Evolutionary conservation across 2,888 invertebrate species (phyloP), one percentile per base, ranked within the genome.

Genomic region (Polydrusus cervinus): DNA sequence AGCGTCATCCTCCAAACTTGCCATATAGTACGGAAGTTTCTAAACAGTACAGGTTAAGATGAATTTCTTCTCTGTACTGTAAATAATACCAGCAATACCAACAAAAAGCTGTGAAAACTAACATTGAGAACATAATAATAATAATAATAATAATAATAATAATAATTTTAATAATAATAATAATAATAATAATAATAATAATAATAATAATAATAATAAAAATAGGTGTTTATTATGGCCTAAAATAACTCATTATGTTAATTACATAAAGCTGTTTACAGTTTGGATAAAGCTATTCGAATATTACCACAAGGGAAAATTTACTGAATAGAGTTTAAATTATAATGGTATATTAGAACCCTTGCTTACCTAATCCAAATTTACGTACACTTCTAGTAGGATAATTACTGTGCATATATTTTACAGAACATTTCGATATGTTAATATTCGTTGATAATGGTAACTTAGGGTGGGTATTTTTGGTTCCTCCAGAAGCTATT

Each of bases 271-370:
- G n/a, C 6, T 13, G n/a, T 51, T 51, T 51, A 51, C 20, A 51
- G 11, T 9, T 7, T 11, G 10, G 18, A 18, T 51, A 51, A 20
- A 11, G 51, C 51, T 51, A 20, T 51, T 20, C 20, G 11, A 51
- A 20, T 51, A 51, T 51, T 20, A 51, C 11, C 51, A 51, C 1
- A 11, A 20, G 51, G 16, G 20, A 20, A 20, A 20, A 51, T 51
- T 11, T 20, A 3, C 51, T 51, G 51, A 51, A 51, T 51, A 51
- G 20, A 8, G 18, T 11, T 51, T 51, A 20, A 51, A 51, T 51
- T 51, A 51, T 51, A 49, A 51, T 51, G 20, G 20, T 20, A 51
- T 20, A 20, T 51, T 51, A 11, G 20, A 51, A 20, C 51, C 11
- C 51, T 51, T 11, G 51, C 10, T 51, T 51, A 16, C 11, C 11